A percentile compares a stretch with the other conserved stretches of the same genome.
phyloP scores from a whole-genome alignment of 1,140 invertebrate species.

The Leptestheria dahalacensis region DNA sequence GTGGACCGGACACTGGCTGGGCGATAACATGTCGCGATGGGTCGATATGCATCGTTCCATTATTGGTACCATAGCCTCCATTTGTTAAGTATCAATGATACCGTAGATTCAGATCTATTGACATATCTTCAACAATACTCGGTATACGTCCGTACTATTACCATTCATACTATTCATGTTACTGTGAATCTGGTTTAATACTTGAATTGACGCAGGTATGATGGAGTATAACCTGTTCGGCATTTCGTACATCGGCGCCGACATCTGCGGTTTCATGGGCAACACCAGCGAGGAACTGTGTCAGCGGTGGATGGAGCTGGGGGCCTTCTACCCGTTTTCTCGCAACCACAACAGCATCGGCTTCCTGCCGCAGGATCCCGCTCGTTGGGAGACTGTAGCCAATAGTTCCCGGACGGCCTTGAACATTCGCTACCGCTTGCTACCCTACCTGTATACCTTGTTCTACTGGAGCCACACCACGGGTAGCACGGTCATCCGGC shows the following conservation, averaged over 20 bases:
- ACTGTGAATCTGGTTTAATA: not conserved
- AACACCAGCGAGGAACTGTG: slow-evolving; percentile 29
- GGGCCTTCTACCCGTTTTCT: slow-evolving; percentile 31
- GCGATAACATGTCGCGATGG: slow-evolving; percentile 27
- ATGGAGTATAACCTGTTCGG: slow-evolving; percentile 29
- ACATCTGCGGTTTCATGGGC: slow-evolving; percentile 36
- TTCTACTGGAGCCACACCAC: slow-evolving; percentile 27
- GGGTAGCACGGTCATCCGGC: slow-evolving; percentile 28
- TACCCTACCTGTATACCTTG: slow-evolving; percentile 34
- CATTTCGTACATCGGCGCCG: slow-evolving; percentile 34
- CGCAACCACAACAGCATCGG: slow-evolving; percentile 29
- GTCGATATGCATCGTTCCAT: slow-evolving; percentile 21
- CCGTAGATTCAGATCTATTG: not conserved
- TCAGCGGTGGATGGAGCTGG: slow-evolving; percentile 28
- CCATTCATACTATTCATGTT: no score
- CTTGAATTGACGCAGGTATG: slow-evolving; percentile 17
- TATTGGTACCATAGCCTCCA: slow-evolving; percentile 10
- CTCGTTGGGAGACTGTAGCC: slow-evolving; percentile 24
- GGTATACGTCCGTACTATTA: no score
- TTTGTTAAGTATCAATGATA: not conserved
- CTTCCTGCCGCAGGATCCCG: slow-evolving; percentile 23
- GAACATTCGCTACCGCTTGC: slow-evolving; percentile 28
- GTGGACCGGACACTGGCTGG: slow-evolving; percentile 42
- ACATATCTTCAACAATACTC: no score
- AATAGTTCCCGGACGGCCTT: slow-evolving; percentile 24